Conservation (phyloP, 1,140 invertebrate species). For the Drosophila orena region DNA sequence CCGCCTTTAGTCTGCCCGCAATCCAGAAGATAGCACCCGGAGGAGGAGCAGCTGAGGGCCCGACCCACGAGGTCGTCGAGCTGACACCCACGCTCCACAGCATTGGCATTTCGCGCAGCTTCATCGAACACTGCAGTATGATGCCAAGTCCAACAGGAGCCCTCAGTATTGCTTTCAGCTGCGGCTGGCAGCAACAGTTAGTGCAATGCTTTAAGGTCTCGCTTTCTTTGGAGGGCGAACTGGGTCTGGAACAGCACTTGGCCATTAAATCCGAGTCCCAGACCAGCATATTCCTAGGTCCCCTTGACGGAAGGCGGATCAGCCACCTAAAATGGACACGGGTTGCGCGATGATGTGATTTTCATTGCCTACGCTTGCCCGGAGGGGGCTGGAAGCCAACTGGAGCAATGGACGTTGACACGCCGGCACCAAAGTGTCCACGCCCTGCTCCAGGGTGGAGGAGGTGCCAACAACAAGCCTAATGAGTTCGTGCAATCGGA, state of each 20-base stretch:
- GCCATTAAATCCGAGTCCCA: conserved; percentile 89
- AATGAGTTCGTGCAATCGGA: conserved; percentile 86
- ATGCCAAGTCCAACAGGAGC: conserved; percentile 88
- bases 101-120: conserved; percentile 90
- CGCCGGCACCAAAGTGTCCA: conserved; percentile 92
- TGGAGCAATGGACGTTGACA: conserved; percentile 94
- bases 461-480: conserved; percentile 60
- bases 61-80: conserved; percentile 69
- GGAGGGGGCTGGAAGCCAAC: conserved; percentile 87
- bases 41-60: neutral
- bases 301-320: conserved; percentile 85
- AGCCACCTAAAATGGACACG: conserved; percentile 92
- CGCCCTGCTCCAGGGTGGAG: conserved; percentile 86
- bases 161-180: conserved; percentile 89
- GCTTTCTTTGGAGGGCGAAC: conserved; percentile 55
- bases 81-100: conserved; percentile 87
- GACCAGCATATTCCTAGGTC: conserved; percentile 91
- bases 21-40: conserved; percentile 30
- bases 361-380: conserved; percentile 89
- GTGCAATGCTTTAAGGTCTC: conserved; percentile 89
- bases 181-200: conserved; percentile 87
- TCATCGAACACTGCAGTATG: conserved; percentile 90
- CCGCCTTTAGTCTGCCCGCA: conserved; percentile 87
- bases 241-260: conserved; percentile 80
- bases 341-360: conserved; percentile 92